phyloP scores from a whole-genome alignment of 2,888 invertebrate genomes.

The Drosophila mimica region DNA sequence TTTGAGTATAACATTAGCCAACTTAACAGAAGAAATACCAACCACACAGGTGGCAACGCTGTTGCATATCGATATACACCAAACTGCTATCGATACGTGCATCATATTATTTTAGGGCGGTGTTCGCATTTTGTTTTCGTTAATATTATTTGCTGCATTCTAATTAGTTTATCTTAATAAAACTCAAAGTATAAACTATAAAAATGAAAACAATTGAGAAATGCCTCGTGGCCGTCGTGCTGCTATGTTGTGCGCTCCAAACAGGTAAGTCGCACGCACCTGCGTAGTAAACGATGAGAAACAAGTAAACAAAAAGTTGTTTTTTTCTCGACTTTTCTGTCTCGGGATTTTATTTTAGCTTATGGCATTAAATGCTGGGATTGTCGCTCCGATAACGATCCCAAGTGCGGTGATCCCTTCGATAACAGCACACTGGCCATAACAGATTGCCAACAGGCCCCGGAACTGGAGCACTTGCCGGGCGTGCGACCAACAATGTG shows the following conservation, averaged over 20 bases:
- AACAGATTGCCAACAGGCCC: constrained; percentile 90
- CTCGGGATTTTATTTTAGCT: constrained; percentile 84
- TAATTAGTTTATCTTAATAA: constrained; percentile 25
- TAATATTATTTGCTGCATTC: constrained; percentile 31
- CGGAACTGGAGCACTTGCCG: constrained; percentile 88
- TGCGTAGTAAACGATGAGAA: constrained; percentile 34
- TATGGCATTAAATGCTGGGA: constrained; percentile 94
- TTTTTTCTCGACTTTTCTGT: background rate
- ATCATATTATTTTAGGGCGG: constrained; percentile 60
- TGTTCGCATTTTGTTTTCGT: constrained; percentile 65
- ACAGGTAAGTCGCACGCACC: constrained; percentile 55
- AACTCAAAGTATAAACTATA: background rate
- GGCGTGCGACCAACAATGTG: constrained; percentile 93
- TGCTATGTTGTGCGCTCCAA: constrained; percentile 59
- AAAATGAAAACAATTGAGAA: constrained; percentile 59
- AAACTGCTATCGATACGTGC: constrained; percentile 51
- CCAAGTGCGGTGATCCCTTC: constrained; percentile 96
- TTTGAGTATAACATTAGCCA: background rate
- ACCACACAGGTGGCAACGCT: constrained; percentile 20
- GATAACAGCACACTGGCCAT: constrained; percentile 95
- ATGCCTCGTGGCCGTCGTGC: constrained; percentile 32
- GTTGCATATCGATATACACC: constrained; percentile 27
- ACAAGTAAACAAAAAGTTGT: background rate
- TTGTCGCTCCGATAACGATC: constrained; percentile 94
- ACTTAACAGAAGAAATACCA: constrained; percentile 14